A percentile compares a stretch with the other conserved stretches of the same genome.
Evolutionary conservation across 1,140 invertebrate species (phyloP).

Genomic region (Cryptotermes secundus): DNA sequence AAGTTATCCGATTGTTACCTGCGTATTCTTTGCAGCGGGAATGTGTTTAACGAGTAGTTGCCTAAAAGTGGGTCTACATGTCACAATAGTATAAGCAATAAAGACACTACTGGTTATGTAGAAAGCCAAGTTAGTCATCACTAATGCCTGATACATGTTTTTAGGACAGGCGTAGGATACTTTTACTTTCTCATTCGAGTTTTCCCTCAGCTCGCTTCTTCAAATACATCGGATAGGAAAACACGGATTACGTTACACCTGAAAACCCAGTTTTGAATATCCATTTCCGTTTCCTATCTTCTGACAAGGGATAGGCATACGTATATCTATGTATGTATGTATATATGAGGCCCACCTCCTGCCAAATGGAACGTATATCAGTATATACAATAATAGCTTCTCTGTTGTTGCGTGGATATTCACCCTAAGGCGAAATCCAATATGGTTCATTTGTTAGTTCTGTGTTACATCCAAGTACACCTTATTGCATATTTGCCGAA

Average conservation of each 20-base stretch:
- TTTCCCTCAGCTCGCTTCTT: background rate
- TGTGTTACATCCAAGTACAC: background rate
- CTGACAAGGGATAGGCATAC: background rate
- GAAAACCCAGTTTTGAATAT: background rate
- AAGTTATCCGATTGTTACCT: too few species aligned
- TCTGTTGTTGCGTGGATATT: background rate
- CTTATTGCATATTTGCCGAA: constrained; percentile 11
- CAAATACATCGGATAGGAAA: background rate
- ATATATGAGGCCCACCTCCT: background rate
- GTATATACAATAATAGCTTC: background rate
- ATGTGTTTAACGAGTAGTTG: too few species aligned
- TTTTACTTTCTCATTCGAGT: background rate
- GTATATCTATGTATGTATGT: too few species aligned
- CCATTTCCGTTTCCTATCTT: background rate
- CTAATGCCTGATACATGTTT: background rate
- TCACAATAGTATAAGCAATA: too few species aligned
- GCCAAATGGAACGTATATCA: background rate
- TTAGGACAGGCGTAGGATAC: too few species aligned
- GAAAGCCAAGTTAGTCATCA: background rate
- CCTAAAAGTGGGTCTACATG: too few species aligned
- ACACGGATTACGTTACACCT: background rate
- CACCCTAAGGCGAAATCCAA: background rate
- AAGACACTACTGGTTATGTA: too few species aligned
- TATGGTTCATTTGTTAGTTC: background rate
- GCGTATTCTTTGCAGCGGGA: too few species aligned